Percentiles rank a stretch among this genome's conserved stretches.
Conservation (phyloP, 2,797 vertebrate genomes). For the Artibeus lituratus region DNA sequence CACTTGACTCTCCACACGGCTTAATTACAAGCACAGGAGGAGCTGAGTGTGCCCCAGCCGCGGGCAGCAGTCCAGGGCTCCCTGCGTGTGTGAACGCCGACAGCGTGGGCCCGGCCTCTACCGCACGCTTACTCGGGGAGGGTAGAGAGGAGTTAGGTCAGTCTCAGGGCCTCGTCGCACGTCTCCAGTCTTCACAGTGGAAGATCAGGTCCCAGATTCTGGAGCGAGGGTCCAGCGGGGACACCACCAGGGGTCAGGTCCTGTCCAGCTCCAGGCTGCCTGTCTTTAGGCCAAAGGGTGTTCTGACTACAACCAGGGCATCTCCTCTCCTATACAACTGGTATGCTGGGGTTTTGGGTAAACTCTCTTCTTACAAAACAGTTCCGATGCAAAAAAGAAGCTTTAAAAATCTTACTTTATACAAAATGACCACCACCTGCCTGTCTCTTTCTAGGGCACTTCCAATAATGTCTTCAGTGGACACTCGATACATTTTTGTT, state of each 20-base stretch:
- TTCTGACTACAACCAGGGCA: neutral
- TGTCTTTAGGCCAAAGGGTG: neutral
- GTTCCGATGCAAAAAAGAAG: neutral
- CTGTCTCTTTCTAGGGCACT: neutral
- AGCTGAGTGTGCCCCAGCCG: fast-evolving
- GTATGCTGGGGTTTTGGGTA: neutral
- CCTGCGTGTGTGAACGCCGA: too few species aligned
- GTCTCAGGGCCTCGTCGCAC: neutral
- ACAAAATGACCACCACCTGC: neutral
- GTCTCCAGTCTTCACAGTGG: neutral
- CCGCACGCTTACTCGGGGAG: neutral
- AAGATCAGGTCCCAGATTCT: neutral
- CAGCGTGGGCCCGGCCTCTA: neutral
- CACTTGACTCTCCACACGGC: neutral
- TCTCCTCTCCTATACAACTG: neutral
- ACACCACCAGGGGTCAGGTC: neutral
- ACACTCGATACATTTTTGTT: neutral
- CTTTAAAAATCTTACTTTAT: neutral
- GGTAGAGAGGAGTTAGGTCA: fast-evolving
- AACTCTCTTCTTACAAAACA: neutral
- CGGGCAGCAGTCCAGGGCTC: neutral
- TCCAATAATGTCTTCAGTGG: neutral
- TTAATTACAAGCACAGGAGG: neutral
- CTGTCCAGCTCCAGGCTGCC: neutral
- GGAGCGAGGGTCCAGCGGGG: neutral